A percentile compares a stretch with the other conserved stretches of the same genome.
Conservation (phyloP, 2,113 vertebrate species). For the Megaceryle maxima region DNA sequence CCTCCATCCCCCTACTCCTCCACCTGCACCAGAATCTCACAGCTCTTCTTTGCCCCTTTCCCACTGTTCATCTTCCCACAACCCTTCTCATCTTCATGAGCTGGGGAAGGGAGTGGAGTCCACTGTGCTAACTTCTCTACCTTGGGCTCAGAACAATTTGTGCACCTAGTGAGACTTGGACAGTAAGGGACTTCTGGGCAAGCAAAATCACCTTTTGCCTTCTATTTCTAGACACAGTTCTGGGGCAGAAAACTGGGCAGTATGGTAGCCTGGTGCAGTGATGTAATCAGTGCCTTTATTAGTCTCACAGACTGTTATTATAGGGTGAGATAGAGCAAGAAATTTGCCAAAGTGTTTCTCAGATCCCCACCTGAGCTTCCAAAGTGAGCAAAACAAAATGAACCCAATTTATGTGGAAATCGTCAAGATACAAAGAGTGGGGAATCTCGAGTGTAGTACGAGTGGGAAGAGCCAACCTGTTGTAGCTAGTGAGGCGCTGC, state of each 20-base stretch:
- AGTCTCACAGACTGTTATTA: not conserved
- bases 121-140: not conserved
- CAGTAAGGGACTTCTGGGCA: not conserved
- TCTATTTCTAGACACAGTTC: not conserved
- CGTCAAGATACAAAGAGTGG: not conserved
- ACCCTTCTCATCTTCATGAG: not conserved
- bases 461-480: not conserved
- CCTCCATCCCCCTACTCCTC: not conserved
- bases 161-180: not conserved
- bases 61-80: not conserved
- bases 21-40: not conserved
- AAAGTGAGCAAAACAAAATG: slow-evolving; percentile 3
- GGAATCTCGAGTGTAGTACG: not conserved
- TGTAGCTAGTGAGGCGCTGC: not conserved
- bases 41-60: not conserved
- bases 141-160: not conserved
- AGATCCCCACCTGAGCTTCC: not conserved
- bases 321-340: not conserved
- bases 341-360: not conserved
- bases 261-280: not conserved
- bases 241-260: not conserved
- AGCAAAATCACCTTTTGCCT: not conserved
- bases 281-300: not conserved
- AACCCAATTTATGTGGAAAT: not conserved
- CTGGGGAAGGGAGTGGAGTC: not conserved